phyloP scores from a whole-genome alignment of 2,797 vertebrate genomes.

The Lutjanus campechanus region DNA sequence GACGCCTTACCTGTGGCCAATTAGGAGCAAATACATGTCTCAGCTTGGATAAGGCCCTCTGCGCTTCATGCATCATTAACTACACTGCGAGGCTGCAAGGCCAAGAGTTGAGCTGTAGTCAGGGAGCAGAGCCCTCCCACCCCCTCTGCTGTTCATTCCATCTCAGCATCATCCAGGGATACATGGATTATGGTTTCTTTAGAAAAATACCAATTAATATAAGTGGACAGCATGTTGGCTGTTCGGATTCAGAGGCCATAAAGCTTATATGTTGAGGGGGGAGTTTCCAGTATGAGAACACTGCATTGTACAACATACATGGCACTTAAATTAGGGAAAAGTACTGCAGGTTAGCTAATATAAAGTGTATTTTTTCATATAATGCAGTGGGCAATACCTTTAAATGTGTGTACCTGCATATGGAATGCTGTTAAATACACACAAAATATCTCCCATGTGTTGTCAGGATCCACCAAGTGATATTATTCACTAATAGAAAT shows the following conservation, averaged over 20 bases:
- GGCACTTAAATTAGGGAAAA: background rate
- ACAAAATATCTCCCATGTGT: background rate
- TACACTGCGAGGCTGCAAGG: constrained; percentile 30
- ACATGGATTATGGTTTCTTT: background rate
- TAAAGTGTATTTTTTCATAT: background rate
- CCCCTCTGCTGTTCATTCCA: constrained; percentile 50
- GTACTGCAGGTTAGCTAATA: background rate
- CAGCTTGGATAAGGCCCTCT: constrained; percentile 39
- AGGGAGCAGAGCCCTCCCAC: constrained; percentile 40
- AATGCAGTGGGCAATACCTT: background rate
- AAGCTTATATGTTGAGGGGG: background rate
- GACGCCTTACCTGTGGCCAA: constrained; percentile 55
- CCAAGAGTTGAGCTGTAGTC: constrained; percentile 44
- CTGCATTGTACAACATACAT: background rate
- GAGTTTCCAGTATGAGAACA: background rate
- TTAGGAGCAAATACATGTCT: constrained; percentile 60
- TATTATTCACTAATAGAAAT: background rate
- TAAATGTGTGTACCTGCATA: constrained; percentile 7
- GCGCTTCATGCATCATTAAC: constrained; percentile 63
- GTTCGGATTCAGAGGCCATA: background rate
- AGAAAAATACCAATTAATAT: background rate
- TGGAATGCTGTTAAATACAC: constrained; percentile 5
- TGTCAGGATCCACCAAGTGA: background rate
- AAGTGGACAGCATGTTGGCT: constrained; percentile 10
- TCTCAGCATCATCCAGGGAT: background rate